Base-by-base conservation (phyloP, 2,113 vertebrate species). In the Syngnathus scovelli region DNA sequence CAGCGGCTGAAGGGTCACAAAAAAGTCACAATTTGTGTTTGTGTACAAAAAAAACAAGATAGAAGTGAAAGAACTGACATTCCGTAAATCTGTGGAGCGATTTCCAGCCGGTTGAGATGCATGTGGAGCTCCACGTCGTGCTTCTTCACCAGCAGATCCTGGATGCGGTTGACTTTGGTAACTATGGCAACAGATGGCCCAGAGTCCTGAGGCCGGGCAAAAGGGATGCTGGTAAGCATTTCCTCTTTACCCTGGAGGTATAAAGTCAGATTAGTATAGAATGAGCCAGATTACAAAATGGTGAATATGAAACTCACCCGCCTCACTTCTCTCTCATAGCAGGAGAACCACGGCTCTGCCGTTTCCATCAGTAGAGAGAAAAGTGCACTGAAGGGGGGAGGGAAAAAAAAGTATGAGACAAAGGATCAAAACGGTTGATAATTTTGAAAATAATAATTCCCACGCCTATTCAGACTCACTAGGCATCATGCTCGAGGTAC, bases 111-210 rank as follows among this genome's bases (percentile, higher is more conserved):
- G 83, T 96, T 98, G 75, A 99, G 88, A 84, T 99, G 96, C 96
- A 99, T 97, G 79, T 97, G 94, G 51, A 99, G 92, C 59, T 99
- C 97, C 74, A 93, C 90, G 72, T 99, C 97, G 36, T 98, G 94
- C 74, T 95, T 98, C 90, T 98, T 99, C 79, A 99, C 87, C 68
- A 99, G 91, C 85, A 94, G 94, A 87, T 99, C 97, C 81, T 99
- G 96, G 88, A 99, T 96, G 62, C 96, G 94, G 88, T 99, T 99
- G 66, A 99, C 96, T 92, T 99, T 99, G 72, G 95, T 93, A 72
- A 99, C 96, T 85, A 99, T 93, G 84, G 96, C 97, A 81, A 99
- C 93, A 68, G 97, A 98, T 15, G 97, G 97, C 2, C 96, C 96
- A 0, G 93, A 68, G 71, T 99, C 97, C 83, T 99, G 97, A 0